Base-by-base conservation (phyloP, 2,113 vertebrate species). In the Catharus bicknelli region DNA sequence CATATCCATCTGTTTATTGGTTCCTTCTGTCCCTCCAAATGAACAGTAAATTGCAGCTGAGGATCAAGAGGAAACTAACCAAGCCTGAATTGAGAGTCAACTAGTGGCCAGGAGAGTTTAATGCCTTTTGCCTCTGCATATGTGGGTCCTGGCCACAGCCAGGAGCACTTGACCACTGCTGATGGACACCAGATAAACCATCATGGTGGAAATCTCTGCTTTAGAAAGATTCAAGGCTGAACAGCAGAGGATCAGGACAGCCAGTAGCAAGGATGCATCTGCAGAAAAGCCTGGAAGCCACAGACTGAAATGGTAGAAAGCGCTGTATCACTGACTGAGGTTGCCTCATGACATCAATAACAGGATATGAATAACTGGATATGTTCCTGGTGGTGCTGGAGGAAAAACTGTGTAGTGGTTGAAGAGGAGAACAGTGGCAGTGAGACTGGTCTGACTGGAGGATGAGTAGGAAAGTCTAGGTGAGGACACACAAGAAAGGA, bases 21-120 rank as follows among this genome's bases (percentile, higher is more conserved):
- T 83, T 94, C 75, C 57, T 81, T 93, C 70, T 76, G 78, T 85
- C 82, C 50, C 72, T 94, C 59, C 20, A 55, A 51, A 75, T 42
- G 78, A 91, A 62, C 30, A 87, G 61, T 42, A 88, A 59, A 62
- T 79, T 77, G 55, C 69, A 88, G 27, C 38, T 87, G 48, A 19
- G 15, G 3, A 19, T 45, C 5, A 7, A 26, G 15, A 51, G 26
- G 40, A 14, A 58, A 69, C 45, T 55, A 78, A 78, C 66, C 29
- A 82, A 86, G 69, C 29, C 79, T 77, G 45, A 83, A 93, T 67
- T 22, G 21, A 72, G 34, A 90, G 13, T 5, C 40, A 80, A 18
- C 18, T 54, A 2, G 1, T 54, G 45, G 15, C 78, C 64, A 68
- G 75, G 27, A 86, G 34, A 88, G 22, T 36, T 79, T 77, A 68